Conservation (phyloP, 2,888 invertebrate genomes). For the Mythimna albipuncta region DNA sequence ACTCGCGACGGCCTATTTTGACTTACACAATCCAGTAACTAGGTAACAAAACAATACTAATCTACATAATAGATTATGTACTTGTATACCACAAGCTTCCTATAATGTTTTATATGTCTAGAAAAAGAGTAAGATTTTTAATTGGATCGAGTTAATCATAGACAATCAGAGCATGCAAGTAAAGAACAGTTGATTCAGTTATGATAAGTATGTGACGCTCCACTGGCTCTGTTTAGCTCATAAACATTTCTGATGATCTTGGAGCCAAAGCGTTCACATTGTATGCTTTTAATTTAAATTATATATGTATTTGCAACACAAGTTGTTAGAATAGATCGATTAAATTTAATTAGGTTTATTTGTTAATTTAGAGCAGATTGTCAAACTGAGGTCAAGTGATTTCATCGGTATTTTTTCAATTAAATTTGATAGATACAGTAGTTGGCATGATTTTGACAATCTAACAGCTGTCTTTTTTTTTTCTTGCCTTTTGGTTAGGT, state of each 20-base stretch:
- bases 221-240: slow-evolving; percentile 2
- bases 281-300: neutral
- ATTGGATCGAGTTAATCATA: slow-evolving; percentile 21
- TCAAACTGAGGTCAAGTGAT: neutral
- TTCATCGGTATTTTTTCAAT: neutral
- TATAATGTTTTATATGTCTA: neutral
- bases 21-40: neutral
- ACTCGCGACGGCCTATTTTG: neutral
- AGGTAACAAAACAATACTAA: neutral
- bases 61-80: no score
- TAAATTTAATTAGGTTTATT: no score
- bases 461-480: no score
- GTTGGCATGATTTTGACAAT: no score
- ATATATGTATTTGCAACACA: no score
- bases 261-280: neutral
- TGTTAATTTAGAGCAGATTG: no score
- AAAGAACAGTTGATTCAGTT: slow-evolving; percentile 39
- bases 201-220: slow-evolving; percentile 28
- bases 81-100: neutral
- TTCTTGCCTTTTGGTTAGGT: neutral
- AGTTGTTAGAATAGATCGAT: no score
- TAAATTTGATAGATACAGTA: no score
- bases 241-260: neutral
- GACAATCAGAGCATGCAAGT: slow-evolving; percentile 53
- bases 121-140: slow-evolving; percentile 22